Conservation (phyloP, 2,888 invertebrate species). For the Anticlea derivata region DNA sequence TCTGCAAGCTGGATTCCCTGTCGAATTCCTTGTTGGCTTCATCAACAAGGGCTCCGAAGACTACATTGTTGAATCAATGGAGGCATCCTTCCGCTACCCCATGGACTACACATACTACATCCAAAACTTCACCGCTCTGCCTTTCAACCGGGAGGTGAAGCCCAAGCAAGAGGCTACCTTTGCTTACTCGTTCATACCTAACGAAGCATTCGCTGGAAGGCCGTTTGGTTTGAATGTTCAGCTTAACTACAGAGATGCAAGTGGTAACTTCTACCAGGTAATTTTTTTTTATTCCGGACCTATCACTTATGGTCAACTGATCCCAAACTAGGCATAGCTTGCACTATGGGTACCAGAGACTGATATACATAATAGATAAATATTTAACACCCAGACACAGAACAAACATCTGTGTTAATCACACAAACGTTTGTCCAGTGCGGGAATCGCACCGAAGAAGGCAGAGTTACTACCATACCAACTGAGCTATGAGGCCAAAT, state of each 20-base stretch:
- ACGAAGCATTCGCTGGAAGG: conserved; percentile 97
- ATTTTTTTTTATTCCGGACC: too few relatives aligned
- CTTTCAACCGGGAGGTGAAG: conserved; percentile 94
- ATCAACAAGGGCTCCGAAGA: conserved; percentile 96
- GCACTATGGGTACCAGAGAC: too few relatives aligned
- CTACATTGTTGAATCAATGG: conserved; percentile 95
- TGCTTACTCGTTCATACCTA: conserved; percentile 96
- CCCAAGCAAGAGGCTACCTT: conserved; percentile 97
- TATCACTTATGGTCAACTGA: too few relatives aligned
- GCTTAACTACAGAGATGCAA: conserved; percentile 93
- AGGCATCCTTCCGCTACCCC: conserved; percentile 99
- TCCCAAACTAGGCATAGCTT: too few relatives aligned
- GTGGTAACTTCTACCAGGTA: conserved; percentile 85
- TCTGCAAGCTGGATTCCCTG: conserved; percentile 94
- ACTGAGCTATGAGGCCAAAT: too few relatives aligned
- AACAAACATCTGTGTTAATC: too few relatives aligned
- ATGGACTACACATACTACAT: conserved; percentile 99
- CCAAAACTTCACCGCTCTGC: conserved; percentile 97
- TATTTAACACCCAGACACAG: too few relatives aligned
- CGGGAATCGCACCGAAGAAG: too few relatives aligned
- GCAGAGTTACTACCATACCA: too few relatives aligned
- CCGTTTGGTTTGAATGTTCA: conserved; percentile 98
- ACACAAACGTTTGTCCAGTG: too few relatives aligned
- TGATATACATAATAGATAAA: too few relatives aligned
- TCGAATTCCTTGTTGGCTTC: conserved; percentile 98